Percentiles rank a stretch among this genome's conserved stretches.
phyloP scores from a whole-genome alignment of 2,797 vertebrate genomes.

The Pangasius djambal region DNA sequence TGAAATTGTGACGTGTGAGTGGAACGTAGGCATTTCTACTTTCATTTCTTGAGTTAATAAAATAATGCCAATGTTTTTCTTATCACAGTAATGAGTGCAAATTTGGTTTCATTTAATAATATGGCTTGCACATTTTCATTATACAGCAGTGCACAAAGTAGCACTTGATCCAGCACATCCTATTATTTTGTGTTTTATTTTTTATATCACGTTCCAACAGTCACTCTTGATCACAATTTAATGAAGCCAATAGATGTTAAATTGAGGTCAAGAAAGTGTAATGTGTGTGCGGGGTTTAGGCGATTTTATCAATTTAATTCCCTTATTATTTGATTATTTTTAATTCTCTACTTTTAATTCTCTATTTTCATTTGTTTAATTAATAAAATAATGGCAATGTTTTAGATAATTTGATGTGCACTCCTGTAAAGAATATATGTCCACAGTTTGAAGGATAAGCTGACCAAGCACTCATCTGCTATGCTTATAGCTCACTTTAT shows the following conservation, averaged over 20 bases:
- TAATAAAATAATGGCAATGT: not conserved
- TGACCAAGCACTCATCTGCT: not conserved
- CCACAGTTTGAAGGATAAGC: not conserved
- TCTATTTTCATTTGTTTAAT: not conserved
- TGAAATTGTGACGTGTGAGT: not conserved
- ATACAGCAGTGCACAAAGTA: not conserved
- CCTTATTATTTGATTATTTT: not conserved
- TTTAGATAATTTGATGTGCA: not conserved
- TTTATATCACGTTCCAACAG: not conserved
- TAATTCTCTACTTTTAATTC: not conserved
- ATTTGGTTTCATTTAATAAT: not conserved
- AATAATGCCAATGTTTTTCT: too few relatives aligned
- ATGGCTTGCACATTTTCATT: not conserved
- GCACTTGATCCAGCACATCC: not conserved
- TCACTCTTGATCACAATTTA: not conserved
- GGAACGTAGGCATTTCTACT: not conserved
- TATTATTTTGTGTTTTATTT: not conserved
- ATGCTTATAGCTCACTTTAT: not conserved
- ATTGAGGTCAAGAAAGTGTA: not conserved
- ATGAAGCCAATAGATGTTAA: not conserved
- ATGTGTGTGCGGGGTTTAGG: not conserved
- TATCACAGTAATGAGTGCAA: too few relatives aligned
- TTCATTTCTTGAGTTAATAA: too few relatives aligned
- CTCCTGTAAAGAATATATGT: not conserved
- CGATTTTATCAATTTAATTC: not conserved